Base-by-base conservation (phyloP, 92 coral and sea anemone species). In the Siderastrea siderea region DNA sequence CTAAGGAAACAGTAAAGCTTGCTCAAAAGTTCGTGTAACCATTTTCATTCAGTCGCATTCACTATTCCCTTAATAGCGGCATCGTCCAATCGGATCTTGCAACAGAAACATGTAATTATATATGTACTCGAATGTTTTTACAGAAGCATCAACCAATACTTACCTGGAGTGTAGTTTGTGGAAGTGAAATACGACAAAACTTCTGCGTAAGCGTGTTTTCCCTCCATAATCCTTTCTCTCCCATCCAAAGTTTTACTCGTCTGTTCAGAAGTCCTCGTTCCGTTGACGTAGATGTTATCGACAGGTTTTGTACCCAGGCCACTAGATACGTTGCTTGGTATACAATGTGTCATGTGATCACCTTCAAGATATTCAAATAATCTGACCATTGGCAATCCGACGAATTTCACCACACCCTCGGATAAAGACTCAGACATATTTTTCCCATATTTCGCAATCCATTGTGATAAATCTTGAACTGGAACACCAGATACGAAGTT, bases 291-390 rank as follows among this genome's bases (percentile, higher is more conserved):
- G 7, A 92, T 83, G 53, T 80, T 72, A 44, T 67, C 73, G 12
- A 92, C 81, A 13, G 95, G 95, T 46, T 88, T 84, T 38, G 90
- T 89, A 6, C 90, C 92, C 78, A 92, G 75, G 6, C 95, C 95
- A 76, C 86, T 82, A 51, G 91, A 84, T 60, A 89, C 88, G 26
- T 75, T 82, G 47, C 75, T 47, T 13, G 95, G 95, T 7, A 80
- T 71, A 52, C 95, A 92, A 77, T 92, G 71, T 80, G 80, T 45
- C 61, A 66, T 16, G 71, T 92, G 82, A 16, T 71, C 88, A 43
- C 77, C 75, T 69, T 78, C 62, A 1, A 92, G 93, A 73, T 92
- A 92, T 46, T 73, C 71, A n/a, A 92, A 66, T 57, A 92, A 68
- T 49, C 84, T 51, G 64, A 80, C 90, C 48, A 92, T 49, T 3